Base-by-base conservation (phyloP, 2,888 invertebrate genomes). In the Leptinotarsa haldemani region DNA sequence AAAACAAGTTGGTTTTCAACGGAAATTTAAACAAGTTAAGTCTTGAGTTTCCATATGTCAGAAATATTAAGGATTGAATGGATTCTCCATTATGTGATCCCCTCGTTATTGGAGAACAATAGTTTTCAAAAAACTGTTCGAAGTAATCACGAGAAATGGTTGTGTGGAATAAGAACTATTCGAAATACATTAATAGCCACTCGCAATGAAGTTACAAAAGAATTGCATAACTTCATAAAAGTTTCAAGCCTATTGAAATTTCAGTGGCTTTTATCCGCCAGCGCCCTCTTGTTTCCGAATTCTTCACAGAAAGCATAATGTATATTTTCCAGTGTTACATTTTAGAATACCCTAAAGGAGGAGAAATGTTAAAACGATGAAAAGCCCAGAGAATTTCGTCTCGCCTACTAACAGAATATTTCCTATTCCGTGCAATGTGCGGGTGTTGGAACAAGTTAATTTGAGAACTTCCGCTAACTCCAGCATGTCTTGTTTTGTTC, bases 381-480 rank as follows among this genome's bases (percentile, higher is more conserved):
- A 53, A 30, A 15, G 4, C 48, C 20, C 18, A 66, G 30, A 53
- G 22, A 66, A 66, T 66, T 30, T 20, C 20, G 25, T 52, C 66
- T 18, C 53, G 48, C 53, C 53, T 66, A 18, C 50, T 18, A 30
- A 48, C 66, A 47, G 50, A 22, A 48, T 65, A 48, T 66, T 66
- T 66, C 53, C 48, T 66, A 66, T 66, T 66, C 66, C 22, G 18
- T n/a, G 66, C 52, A 66, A 50, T 50, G 50, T 66, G 53, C 25
- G 66, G 66, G 53, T 22, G 52, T 66, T 47, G 66, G 25, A 61
- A 61, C 47, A 22, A 66, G 66, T 53, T 66, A 66, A 66, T 66
- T 66, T 48, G 66, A 66, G 66, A 66, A 66, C 52, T 66, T 48
- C 66, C 52, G 61, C 61, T 12, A 61, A 61, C 61, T 61, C 30